These are phyloP conservation scores for Pelodytes ibericus DNA, from an alignment of 2,797 vertebrate genomes.

Conservation along the genomic window DNA sequence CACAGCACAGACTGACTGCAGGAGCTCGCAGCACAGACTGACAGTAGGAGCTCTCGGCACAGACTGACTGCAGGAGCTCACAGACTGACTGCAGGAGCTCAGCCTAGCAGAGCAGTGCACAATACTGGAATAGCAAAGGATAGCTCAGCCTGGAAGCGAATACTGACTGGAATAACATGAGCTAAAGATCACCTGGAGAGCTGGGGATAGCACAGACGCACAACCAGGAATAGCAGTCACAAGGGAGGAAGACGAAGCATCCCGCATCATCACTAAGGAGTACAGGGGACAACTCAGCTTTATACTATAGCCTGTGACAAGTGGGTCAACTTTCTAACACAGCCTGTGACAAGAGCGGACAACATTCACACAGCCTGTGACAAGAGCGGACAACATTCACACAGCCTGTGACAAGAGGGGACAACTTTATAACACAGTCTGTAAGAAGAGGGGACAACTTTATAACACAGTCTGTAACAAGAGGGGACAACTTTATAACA, in stretches of 20 bases:
- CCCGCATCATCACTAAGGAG: too few species aligned
- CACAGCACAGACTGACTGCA: too few species aligned
- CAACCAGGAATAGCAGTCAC: too few species aligned
- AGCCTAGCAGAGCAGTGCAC: neutral
- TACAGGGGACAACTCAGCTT: too few species aligned
- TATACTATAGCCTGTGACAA: too few species aligned
- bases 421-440: neutral
- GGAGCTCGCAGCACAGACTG: neutral
- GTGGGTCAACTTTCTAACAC: too few species aligned
- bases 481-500: too few species aligned
- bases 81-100: neutral
- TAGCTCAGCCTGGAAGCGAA: conserved; percentile 15
- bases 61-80: too few species aligned
- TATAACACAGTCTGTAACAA: conserved; percentile 12
- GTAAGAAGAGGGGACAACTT: too few species aligned
- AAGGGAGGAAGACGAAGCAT: too few species aligned
- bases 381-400: neutral
- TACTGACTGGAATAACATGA: neutral
- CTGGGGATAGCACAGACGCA: too few species aligned
- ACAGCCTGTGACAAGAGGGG: neutral
- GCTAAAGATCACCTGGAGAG: neutral
- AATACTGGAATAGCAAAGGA: neutral
- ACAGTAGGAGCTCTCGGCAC: neutral
- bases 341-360: neutral
- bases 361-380: neutral